Conservation (phyloP, 2,797 vertebrate genomes). For the Aulostomus chinensis region DNA sequence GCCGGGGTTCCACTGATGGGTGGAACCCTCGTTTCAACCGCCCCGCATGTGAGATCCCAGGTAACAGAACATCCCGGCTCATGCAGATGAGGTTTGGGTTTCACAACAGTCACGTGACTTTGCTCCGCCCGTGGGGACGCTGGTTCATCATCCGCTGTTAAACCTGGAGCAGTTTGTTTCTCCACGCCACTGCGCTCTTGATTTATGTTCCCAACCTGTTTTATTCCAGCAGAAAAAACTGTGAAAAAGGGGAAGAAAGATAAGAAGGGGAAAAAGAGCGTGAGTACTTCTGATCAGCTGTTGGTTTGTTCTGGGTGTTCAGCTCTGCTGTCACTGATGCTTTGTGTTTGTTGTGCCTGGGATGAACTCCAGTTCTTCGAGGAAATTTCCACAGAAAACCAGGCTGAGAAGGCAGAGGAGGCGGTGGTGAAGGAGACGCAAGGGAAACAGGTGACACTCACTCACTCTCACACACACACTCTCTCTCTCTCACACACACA, state of each 20-base stretch:
- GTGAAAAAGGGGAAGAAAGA: slow-evolving; percentile 84
- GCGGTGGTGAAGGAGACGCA: slow-evolving; percentile 72
- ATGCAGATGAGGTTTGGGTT: no score
- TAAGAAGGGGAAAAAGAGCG: slow-evolving; percentile 89
- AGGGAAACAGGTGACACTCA: slow-evolving; percentile 75
- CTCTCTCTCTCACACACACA: no score
- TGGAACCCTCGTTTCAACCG: no score
- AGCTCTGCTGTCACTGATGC: background rate
- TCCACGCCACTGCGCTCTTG: no score
- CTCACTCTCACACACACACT: no score
- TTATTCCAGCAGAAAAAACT: slow-evolving; percentile 65
- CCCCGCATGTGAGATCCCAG: no score
- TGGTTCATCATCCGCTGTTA: no score
- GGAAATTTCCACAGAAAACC: slow-evolving; percentile 84
- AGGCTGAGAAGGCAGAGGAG: slow-evolving; percentile 77
- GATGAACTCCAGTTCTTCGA: slow-evolving; percentile 85
- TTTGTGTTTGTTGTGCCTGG: background rate
- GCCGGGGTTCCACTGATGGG: no score
- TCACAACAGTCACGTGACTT: no score
- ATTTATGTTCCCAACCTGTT: background rate
- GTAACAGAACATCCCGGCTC: no score
- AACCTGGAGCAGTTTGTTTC: no score
- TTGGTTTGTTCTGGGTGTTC: background rate
- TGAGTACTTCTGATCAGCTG: slow-evolving; percentile 63
- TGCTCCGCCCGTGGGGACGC: no score